phyloP scores from a whole-genome alignment of 2,113 vertebrate genomes.

The Miniopterus natalensis region DNA sequence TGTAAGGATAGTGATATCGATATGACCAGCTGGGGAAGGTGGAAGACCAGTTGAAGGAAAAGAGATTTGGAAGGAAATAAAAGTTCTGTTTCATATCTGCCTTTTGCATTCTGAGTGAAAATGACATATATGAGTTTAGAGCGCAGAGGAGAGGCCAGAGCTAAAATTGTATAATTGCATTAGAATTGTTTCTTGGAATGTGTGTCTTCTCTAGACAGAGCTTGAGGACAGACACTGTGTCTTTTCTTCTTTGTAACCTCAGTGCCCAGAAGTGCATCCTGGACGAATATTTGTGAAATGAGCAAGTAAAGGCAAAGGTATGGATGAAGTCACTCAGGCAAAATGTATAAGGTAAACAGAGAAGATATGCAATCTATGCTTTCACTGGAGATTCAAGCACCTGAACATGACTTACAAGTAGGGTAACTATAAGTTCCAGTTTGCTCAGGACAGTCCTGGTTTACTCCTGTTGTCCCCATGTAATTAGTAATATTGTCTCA shows the following conservation, averaged over 20 bases:
- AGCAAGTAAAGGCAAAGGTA: slow-evolving; percentile 59
- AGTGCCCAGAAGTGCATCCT: slow-evolving; percentile 53
- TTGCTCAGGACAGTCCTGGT: neutral
- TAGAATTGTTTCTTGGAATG: slow-evolving; percentile 58
- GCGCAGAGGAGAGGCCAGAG: slow-evolving; percentile 25
- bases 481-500: neutral
- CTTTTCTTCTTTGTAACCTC: slow-evolving; percentile 61
- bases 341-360: slow-evolving; percentile 37
- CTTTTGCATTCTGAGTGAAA: slow-evolving; percentile 26
- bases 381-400: neutral
- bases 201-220: slow-evolving; percentile 39
- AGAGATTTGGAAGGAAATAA: slow-evolving; percentile 12
- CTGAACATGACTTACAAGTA: neutral
- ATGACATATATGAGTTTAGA: neutral
- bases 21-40: neutral
- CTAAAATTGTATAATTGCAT: slow-evolving; percentile 14
- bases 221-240: slow-evolving; percentile 47
- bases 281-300: slow-evolving; percentile 63
- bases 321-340: slow-evolving; percentile 56
- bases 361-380: neutral
- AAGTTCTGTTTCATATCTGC: slow-evolving; percentile 28
- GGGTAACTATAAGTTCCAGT: neutral
- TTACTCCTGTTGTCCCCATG: neutral
- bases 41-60: neutral
- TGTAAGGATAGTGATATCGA: neutral